A percentile compares a stretch with the other conserved stretches of the same genome.
Evolutionary conservation across 2,797 vertebrate species (phyloP).

Genomic region (Steatocranus sp.): DNA sequence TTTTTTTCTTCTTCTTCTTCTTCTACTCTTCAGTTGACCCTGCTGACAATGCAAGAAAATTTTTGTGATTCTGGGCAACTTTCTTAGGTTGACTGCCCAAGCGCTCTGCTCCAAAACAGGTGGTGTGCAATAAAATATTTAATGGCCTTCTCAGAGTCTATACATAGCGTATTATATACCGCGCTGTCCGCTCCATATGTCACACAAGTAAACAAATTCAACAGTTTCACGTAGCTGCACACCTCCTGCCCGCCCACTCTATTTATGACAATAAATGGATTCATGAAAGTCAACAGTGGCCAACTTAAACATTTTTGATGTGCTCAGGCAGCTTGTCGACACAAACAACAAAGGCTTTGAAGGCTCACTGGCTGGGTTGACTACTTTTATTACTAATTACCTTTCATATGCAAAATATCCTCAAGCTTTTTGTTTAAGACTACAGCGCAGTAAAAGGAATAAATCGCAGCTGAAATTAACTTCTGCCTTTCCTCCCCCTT

Average conservation of each 20-base stretch:
- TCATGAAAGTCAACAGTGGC: not conserved
- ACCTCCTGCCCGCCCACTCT: not conserved
- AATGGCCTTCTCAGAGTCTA: slow-evolving; percentile 32
- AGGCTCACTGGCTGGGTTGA: not conserved
- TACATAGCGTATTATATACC: not conserved
- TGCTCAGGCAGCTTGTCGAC: not conserved
- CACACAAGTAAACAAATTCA: slow-evolving; percentile 9
- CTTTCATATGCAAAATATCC: not conserved
- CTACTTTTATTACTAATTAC: slow-evolving; percentile 17
- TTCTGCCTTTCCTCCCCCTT: not conserved
- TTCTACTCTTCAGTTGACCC: not conserved
- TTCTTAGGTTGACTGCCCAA: slow-evolving; percentile 23
- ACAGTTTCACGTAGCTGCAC: not conserved
- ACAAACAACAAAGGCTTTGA: slow-evolving; percentile 11
- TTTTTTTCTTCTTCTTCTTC: not conserved
- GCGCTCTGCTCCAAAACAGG: slow-evolving; percentile 38
- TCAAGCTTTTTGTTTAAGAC: slow-evolving; percentile 1
- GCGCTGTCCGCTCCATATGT: slow-evolving; percentile 34
- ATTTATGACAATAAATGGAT: not conserved
- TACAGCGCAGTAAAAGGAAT: not conserved
- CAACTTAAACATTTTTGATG: not conserved
- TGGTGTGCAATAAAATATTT: slow-evolving; percentile 59
- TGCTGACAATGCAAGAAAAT: slow-evolving; percentile 39
- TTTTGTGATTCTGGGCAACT: slow-evolving; percentile 16
- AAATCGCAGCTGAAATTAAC: not conserved